Evolutionary conservation across 2,888 invertebrate genomes (phyloP).

Genomic region (Drosophila dives): DNA sequence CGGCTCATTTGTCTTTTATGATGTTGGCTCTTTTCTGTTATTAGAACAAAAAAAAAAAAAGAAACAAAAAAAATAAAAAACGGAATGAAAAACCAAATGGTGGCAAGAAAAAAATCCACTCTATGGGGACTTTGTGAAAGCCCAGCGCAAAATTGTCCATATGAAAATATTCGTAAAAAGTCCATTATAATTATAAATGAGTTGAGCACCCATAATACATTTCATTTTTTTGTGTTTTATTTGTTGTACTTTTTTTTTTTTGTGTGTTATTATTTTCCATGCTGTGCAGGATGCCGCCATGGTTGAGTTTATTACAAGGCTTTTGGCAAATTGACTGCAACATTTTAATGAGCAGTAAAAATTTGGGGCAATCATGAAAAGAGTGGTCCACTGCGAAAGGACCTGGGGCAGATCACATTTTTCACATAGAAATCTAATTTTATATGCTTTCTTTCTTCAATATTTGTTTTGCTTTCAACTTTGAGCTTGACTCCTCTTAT

Average conservation of each 20-base stretch:
- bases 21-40: constrained; percentile 61
- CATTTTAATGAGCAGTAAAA: constrained; percentile 76
- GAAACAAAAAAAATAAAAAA: constrained; percentile 2
- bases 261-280: constrained; percentile 33
- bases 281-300: constrained; percentile 5
- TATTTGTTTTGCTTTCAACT: constrained; percentile 40
- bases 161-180: constrained; percentile 66
- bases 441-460: constrained; percentile 32
- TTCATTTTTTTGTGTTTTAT: constrained; percentile 47
- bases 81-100: constrained; percentile 19
- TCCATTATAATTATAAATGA: constrained; percentile 82
- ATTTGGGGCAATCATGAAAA: constrained; percentile 60
- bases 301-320: constrained; percentile 51
- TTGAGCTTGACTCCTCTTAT: constrained; percentile 17
- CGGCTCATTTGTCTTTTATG: constrained; percentile 81
- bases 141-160: constrained; percentile 23
- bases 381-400: constrained; percentile 21
- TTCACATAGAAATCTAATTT: constrained; percentile 56
- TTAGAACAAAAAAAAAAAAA: constrained; percentile 29
- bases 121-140: constrained; percentile 23
- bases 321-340: constrained; percentile 74
- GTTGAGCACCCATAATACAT: constrained; percentile 75
- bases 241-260: constrained; percentile 25
- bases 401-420: constrained; percentile 19
- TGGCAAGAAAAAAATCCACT: constrained; percentile 8